Evolutionary conservation across 2,113 vertebrate species (phyloP).

Genomic region (Actinemys pallida): DNA sequence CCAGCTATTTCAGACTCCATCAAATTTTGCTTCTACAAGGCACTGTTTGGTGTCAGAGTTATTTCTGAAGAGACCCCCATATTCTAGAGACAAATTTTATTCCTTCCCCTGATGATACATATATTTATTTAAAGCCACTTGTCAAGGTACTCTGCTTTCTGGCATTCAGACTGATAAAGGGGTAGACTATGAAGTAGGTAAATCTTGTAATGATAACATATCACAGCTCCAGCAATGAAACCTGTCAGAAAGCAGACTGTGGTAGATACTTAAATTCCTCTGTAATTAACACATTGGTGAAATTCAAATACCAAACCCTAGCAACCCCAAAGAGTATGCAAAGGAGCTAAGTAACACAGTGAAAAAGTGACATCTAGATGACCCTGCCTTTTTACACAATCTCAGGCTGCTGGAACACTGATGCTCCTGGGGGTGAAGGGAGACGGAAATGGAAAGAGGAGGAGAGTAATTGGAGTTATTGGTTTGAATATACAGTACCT

Average conservation of each 20-base stretch:
- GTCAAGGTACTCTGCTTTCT: neutral
- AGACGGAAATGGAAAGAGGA: neutral
- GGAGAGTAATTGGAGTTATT: neutral
- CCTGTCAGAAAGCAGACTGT: constrained; percentile 57
- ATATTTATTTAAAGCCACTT: neutral
- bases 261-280: constrained; percentile 77
- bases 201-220: constrained; percentile 71
- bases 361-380: constrained; percentile 77
- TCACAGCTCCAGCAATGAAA: constrained; percentile 75
- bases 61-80: neutral
- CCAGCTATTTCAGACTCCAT: neutral
- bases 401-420: constrained; percentile 76
- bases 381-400: constrained; percentile 77
- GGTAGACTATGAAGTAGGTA: constrained; percentile 61
- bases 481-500: neutral
- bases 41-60: neutral
- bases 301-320: constrained; percentile 86
- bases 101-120: neutral
- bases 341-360: constrained; percentile 46
- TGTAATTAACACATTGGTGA: constrained; percentile 85
- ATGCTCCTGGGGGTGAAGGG: neutral
- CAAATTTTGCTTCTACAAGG: neutral
- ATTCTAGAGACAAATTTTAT: neutral
- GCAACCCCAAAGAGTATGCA: constrained; percentile 79
- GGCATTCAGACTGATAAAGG: neutral